These are phyloP conservation scores for Ophioninae sp. DNA, from an alignment of 2,888 invertebrate species.

Conservation along the genomic window DNA sequence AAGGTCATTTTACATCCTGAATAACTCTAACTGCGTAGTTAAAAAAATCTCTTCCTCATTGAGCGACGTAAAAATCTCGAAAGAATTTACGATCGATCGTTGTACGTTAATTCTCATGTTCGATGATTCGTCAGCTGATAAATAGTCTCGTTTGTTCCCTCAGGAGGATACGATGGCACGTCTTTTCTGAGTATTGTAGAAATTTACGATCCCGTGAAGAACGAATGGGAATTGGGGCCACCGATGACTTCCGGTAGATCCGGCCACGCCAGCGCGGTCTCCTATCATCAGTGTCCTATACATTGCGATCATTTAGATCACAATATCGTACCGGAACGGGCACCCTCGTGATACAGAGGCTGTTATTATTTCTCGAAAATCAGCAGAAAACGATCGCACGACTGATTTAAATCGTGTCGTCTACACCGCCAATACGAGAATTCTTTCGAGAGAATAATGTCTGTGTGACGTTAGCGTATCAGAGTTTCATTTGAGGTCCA, in stretches of 20 bases:
- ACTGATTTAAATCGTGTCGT: constrained; percentile 35
- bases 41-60: no score
- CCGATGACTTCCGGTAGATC: constrained; percentile 93
- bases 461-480: no score
- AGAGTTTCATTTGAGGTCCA: no score
- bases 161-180: constrained; percentile 95
- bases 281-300: constrained; percentile 87
- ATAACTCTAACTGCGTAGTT: not conserved
- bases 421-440: constrained; percentile 13
- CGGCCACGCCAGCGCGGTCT: constrained; percentile 95
- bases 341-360: constrained; percentile 68
- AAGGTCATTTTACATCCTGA: constrained; percentile 58
- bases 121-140: constrained; percentile 4
- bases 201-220: constrained; percentile 90
- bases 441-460: constrained; percentile 2
- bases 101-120: not conserved
- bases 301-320: constrained; percentile 79
- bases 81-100: not conserved
- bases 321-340: constrained; percentile 66
- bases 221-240: constrained; percentile 90
- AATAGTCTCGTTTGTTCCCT: constrained; percentile 60
- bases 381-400: constrained; percentile 55
- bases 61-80: not conserved
- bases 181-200: constrained; percentile 93
- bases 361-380: constrained; percentile 36